A percentile compares a stretch with the other conserved stretches of the same genome.
These are phyloP conservation scores for Azemiops feae DNA, from an alignment of 2,113 vertebrate species.

Conservation along the genomic window DNA sequence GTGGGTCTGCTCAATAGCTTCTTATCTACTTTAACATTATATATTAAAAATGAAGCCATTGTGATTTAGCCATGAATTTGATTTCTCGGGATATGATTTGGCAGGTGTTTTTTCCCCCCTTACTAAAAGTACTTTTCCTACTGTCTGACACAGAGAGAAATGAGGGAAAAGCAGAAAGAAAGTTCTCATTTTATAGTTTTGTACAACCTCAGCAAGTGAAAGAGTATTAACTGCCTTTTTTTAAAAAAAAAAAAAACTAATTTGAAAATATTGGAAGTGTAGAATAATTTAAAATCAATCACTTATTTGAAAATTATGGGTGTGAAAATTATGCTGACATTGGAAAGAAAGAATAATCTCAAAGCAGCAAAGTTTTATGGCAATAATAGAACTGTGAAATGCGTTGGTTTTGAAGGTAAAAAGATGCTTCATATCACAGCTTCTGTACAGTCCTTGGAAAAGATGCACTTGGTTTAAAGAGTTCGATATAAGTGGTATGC, in stretches of 20 bases:
- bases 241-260: background rate
- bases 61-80: background rate
- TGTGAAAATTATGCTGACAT: background rate
- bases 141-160: background rate
- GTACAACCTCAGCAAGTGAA: background rate
- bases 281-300: too few relatives aligned
- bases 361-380: background rate
- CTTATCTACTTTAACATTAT: background rate
- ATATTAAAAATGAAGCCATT: background rate
- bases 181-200: background rate
- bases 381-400: background rate
- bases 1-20: background rate
- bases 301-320: background rate
- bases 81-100: background rate
- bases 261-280: too few relatives aligned
- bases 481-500: too few relatives aligned
- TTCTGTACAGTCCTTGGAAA: too few relatives aligned
- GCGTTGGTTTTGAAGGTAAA: too few relatives aligned
- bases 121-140: background rate
- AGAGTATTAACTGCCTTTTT: background rate
- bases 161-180: background rate
- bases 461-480: too few relatives aligned
- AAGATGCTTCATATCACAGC: too few relatives aligned
- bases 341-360: background rate
- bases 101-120: background rate